phyloP scores from a whole-genome alignment of 2,888 invertebrate species.

The Parnassius orleans region DNA sequence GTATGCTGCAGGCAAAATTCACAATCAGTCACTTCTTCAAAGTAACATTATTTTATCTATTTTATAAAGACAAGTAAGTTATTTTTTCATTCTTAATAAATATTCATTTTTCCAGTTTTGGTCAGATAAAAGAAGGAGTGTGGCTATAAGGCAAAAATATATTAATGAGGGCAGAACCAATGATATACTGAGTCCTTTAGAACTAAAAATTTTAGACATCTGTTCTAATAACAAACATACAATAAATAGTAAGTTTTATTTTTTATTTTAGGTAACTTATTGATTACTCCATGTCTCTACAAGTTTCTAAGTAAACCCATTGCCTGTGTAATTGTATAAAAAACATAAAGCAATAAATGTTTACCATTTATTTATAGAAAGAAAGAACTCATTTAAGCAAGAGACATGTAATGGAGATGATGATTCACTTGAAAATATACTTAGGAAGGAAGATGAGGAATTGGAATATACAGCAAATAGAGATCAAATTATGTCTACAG shows the following conservation, averaged over 20 bases:
- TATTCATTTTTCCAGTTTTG: conserved; percentile 49
- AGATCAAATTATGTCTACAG: conserved; percentile 38
- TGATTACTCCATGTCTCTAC: no score
- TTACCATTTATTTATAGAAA: conserved; percentile 42
- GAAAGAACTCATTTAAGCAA: conserved; percentile 50
- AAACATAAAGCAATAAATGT: no score
- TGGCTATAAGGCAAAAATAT: conserved; percentile 55
- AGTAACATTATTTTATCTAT: no score
- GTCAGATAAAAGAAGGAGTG: conserved; percentile 61
- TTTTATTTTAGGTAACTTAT: not conserved
- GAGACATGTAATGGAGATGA: conserved; percentile 52
- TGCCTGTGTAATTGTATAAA: no score
- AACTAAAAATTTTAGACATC: conserved; percentile 54
- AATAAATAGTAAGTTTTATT: conserved; percentile 29
- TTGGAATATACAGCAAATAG: conserved; percentile 36
- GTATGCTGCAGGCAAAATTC: no score
- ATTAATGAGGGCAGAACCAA: conserved; percentile 54
- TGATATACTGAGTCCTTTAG: conserved; percentile 48
- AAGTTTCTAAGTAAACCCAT: no score
- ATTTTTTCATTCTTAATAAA: not conserved
- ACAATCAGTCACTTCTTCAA: no score
- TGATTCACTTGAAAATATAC: conserved; percentile 43
- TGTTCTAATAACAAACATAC: conserved; percentile 42
- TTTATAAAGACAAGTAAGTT: not conserved
- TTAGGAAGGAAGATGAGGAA: conserved; percentile 44